phyloP scores from a whole-genome alignment of 2,113 vertebrate genomes.

The Etia nguti region DNA sequence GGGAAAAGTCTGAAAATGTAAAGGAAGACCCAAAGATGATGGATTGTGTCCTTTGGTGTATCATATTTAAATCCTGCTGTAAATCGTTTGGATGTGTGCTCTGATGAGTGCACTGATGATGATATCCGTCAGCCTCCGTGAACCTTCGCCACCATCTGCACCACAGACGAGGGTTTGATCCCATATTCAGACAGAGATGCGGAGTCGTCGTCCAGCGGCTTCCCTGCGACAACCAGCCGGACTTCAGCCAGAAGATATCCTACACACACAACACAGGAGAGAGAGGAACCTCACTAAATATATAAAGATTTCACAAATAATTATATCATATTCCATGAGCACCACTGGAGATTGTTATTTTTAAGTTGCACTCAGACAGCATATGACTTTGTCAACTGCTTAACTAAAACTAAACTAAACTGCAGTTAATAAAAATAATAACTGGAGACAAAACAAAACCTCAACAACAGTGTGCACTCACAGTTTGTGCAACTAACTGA shows the following conservation, averaged over 20 bases:
- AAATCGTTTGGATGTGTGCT: background rate
- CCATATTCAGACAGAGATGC: background rate
- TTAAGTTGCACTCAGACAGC: background rate
- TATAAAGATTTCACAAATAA: background rate
- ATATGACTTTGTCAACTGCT: accelerated
- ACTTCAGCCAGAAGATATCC: accelerated
- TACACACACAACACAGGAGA: background rate
- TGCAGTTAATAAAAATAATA: background rate
- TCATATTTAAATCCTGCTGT: background rate
- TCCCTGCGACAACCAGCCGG: accelerated
- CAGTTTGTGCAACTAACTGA: background rate
- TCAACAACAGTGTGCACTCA: background rate
- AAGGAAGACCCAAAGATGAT: accelerated
- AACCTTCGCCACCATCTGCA: background rate
- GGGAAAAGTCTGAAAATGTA: background rate
- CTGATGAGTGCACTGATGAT: accelerated
- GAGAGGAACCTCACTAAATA: accelerated
- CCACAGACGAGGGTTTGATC: background rate
- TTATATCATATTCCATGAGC: background rate
- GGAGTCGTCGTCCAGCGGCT: accelerated
- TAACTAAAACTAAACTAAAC: background rate
- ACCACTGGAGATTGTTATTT: accelerated
- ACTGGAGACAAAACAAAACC: background rate
- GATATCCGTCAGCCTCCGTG: background rate
- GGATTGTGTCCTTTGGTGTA: background rate